Conservation (phyloP, 2,888 invertebrate genomes). For the Chloroclysta siterata region DNA sequence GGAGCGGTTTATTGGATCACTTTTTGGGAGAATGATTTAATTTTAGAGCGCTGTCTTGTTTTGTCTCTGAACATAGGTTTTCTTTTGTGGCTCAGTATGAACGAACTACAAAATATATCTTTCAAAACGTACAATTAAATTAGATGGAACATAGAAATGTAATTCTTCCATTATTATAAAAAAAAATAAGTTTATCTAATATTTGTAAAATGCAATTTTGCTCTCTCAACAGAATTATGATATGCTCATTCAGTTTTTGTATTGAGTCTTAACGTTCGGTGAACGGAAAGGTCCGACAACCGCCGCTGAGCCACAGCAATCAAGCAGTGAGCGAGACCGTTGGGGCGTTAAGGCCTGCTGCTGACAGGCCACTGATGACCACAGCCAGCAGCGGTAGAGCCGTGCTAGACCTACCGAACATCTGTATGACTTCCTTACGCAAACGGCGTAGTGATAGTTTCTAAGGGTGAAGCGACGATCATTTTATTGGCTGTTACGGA, state of each 20-base stretch:
- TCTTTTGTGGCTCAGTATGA: no score
- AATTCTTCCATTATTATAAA: no score
- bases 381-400: neutral
- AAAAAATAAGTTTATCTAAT: no score
- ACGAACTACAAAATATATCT: no score
- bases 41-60: neutral
- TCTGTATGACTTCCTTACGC: neutral
- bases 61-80: no score
- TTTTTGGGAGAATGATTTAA: neutral
- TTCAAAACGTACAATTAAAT: no score
- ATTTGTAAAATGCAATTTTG: no score
- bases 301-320: neutral
- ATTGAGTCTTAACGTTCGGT: neutral
- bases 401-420: neutral
- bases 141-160: no score
- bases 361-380: neutral
- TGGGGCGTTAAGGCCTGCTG: neutral
- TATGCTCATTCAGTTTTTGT: neutral
- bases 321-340: slow-evolving; percentile 4
- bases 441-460: slow-evolving; percentile 12
- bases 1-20: slow-evolving; percentile 19
- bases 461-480: slow-evolving; percentile 34
- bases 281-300: neutral
- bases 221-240: neutral
- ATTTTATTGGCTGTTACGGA: slow-evolving; percentile 37